phyloP scores from a whole-genome alignment of 2,888 invertebrate genomes.

The Drosophila colorata region DNA sequence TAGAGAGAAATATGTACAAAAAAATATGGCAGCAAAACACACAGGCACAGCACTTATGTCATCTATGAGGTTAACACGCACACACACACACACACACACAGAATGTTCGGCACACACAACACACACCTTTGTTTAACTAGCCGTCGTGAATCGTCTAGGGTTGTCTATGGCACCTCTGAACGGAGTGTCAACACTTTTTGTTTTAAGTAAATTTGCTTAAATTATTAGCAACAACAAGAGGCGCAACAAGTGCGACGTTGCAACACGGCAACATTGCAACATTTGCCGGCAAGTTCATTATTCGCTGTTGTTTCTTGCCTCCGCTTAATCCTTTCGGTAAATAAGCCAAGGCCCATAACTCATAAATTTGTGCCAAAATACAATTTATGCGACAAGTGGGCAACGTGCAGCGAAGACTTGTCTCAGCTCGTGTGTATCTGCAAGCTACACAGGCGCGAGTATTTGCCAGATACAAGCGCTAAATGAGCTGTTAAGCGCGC shows the following conservation, averaged over 20 bases:
- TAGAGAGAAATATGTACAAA: slow-evolving; percentile 42
- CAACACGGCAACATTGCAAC: slow-evolving; percentile 32
- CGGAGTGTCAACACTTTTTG: slow-evolving; percentile 56
- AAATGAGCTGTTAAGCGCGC: slow-evolving; percentile 77
- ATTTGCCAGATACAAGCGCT: slow-evolving; percentile 52
- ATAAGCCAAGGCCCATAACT: slow-evolving; percentile 63
- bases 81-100: slow-evolving; percentile 34
- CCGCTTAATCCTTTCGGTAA: slow-evolving; percentile 73
- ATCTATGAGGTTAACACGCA: slow-evolving; percentile 24
- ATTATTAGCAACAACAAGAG: slow-evolving; percentile 72
- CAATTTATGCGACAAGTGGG: slow-evolving; percentile 68
- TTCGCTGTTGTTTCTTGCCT: slow-evolving; percentile 15
- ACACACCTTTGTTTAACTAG: slow-evolving; percentile 57
- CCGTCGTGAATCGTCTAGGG: slow-evolving; percentile 2
- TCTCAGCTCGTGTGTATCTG: slow-evolving; percentile 13
- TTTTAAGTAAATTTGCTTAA: slow-evolving; percentile 74
- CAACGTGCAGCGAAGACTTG: slow-evolving; percentile 7
- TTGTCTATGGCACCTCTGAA: slow-evolving; percentile 10
- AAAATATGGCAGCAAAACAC: slow-evolving; percentile 15
- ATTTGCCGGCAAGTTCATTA: slow-evolving; percentile 63
- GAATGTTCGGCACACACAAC: slow-evolving; percentile 10
- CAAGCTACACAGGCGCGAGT: slow-evolving; percentile 28
- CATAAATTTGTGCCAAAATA: slow-evolving; percentile 78
- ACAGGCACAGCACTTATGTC: slow-evolving; percentile 63
- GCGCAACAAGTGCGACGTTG: slow-evolving; percentile 47